phyloP scores from a whole-genome alignment of 2,888 invertebrate genomes.

The Lycocerus yunnanus region DNA sequence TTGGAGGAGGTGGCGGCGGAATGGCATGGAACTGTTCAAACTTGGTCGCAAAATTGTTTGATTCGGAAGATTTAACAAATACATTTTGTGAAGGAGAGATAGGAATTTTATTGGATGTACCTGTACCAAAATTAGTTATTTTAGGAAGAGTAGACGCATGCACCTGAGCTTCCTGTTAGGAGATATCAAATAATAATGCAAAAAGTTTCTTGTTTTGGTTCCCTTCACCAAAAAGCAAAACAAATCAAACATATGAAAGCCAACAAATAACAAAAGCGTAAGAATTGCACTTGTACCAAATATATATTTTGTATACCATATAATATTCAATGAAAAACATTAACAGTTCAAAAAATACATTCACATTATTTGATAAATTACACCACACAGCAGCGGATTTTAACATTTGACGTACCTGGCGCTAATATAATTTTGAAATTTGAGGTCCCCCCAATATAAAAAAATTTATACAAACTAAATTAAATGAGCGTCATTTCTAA shows the following conservation, averaged over 20 bases:
- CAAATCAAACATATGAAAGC: not conserved
- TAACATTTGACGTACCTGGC: not conserved
- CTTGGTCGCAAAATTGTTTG: not conserved
- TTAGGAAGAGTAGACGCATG: conserved; percentile 49
- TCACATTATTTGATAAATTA: conserved; percentile 36
- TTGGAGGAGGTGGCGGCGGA: not conserved
- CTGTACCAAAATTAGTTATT: conserved; percentile 38
- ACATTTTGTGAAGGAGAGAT: not conserved
- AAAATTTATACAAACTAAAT: too few species aligned
- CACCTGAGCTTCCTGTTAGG: conserved; percentile 38
- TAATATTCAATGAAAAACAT: conserved; percentile 29
- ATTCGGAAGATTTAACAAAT: not conserved
- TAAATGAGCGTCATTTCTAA: too few species aligned
- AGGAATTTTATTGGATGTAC: conserved; percentile 37
- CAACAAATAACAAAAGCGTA: conserved; percentile 4
- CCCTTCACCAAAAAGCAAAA: conserved; percentile 30
- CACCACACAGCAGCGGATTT: conserved; percentile 7
- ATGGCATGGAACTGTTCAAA: not conserved
- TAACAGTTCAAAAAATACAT: conserved; percentile 48
- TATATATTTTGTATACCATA: conserved; percentile 29
- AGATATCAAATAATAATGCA: conserved; percentile 29
- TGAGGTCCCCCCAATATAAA: too few species aligned
- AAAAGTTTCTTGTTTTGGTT: conserved; percentile 7
- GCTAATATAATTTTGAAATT: not conserved
- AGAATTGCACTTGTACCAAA: conserved; percentile 24